phyloP scores from a whole-genome alignment of 2,888 invertebrate genomes.

The Cephus pygmeus region DNA sequence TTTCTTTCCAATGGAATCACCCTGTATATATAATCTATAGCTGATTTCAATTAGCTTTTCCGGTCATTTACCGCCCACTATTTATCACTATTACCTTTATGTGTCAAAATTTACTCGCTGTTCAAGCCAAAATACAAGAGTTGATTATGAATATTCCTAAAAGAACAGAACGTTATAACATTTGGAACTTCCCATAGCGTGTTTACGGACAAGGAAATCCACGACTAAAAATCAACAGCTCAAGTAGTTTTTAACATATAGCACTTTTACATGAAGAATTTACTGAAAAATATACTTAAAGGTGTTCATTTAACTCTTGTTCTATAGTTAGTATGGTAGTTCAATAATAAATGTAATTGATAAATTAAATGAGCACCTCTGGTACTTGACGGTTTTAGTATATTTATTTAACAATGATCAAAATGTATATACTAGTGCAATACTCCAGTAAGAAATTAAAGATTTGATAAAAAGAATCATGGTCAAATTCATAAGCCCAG shows the following conservation, averaged over 20 bases:
- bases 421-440: background rate
- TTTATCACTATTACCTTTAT: background rate
- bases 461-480: background rate
- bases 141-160: background rate
- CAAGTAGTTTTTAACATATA: background rate
- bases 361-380: background rate
- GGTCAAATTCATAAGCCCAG: background rate
- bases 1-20: background rate
- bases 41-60: background rate
- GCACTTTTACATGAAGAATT: background rate
- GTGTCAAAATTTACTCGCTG: background rate
- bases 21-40: background rate
- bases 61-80: background rate
- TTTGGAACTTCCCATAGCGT: background rate
- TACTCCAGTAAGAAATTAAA: background rate
- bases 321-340: background rate
- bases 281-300: background rate
- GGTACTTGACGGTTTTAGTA: background rate
- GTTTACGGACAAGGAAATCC: background rate
- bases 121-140: background rate
- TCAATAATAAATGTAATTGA: background rate
- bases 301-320: background rate
- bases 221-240: background rate
- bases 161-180: background rate
- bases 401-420: background rate